A percentile compares a stretch with the other conserved stretches of the same genome.
Evolutionary conservation across 2,113 vertebrate genomes (phyloP).

Genomic region (Meleagris gallopavo): DNA sequence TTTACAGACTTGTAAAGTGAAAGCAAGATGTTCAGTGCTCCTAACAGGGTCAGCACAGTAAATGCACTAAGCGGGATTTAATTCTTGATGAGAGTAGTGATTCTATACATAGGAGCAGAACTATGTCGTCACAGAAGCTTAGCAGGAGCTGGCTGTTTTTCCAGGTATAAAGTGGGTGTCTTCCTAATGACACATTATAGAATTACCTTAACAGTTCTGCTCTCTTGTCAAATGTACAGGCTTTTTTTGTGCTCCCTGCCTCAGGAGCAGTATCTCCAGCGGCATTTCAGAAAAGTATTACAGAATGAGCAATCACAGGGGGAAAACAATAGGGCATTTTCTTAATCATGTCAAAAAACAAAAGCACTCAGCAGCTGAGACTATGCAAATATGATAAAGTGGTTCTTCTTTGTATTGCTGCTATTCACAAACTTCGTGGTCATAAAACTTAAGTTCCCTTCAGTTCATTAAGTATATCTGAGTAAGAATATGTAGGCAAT

Average conservation of each 20-base stretch:
- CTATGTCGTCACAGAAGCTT: neutral
- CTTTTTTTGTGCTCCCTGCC: neutral
- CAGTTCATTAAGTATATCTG: neutral
- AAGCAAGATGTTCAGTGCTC: neutral
- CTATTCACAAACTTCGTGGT: neutral
- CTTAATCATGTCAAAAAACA: neutral
- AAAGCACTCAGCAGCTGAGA: neutral
- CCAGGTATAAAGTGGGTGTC: neutral
- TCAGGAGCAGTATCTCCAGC: neutral
- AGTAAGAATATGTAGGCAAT: rapidly evolving
- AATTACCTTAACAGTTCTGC: neutral
- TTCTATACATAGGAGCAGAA: neutral
- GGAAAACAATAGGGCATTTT: neutral
- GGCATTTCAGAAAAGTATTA: neutral
- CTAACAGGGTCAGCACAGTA: neutral
- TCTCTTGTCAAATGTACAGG: neutral
- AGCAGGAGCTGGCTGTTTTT: neutral
- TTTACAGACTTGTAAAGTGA: neutral
- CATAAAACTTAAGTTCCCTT: neutral
- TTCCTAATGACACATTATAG: neutral
- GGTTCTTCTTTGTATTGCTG: neutral
- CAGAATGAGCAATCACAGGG: neutral
- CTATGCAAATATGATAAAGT: neutral
- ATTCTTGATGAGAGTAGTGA: neutral
- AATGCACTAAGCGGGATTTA: neutral